Evolutionary conservation across 1,140 invertebrate species (phyloP).

Genomic region (Popillia japonica): DNA sequence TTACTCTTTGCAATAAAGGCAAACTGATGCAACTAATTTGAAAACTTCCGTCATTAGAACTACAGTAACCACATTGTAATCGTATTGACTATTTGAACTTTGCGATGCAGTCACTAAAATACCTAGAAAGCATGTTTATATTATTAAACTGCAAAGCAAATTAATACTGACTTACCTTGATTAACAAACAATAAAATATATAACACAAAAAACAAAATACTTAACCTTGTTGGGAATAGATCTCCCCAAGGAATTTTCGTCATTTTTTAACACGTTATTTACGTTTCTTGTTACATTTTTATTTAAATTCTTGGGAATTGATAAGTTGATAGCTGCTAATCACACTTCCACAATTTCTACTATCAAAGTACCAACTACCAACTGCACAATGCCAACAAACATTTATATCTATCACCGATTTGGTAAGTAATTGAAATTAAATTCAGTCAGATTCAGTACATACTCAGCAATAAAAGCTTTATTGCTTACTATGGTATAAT

Average conservation of each 20-base stretch:
- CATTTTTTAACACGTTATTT: constrained; percentile 22
- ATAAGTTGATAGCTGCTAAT: too few species aligned
- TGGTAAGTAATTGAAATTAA: too few species aligned
- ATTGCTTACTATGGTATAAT: too few species aligned
- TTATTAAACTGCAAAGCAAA: background rate
- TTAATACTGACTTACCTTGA: constrained; percentile 69
- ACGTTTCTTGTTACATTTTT: constrained; percentile 3
- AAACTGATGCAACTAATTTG: constrained; percentile 79
- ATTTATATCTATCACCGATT: too few species aligned
- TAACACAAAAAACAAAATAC: constrained; percentile 79
- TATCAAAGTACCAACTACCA: too few species aligned
- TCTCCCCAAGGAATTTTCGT: constrained; percentile 61
- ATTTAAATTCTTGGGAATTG: too few species aligned
- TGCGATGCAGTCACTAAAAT: constrained; percentile 92
- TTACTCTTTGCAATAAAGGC: constrained; percentile 78
- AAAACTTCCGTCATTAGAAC: constrained; percentile 88
- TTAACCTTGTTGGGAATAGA: constrained; percentile 82
- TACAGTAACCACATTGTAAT: constrained; percentile 87
- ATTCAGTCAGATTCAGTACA: too few species aligned
- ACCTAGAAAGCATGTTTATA: constrained; percentile 68
- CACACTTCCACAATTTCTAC: too few species aligned
- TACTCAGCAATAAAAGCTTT: too few species aligned
- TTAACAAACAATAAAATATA: constrained; percentile 86
- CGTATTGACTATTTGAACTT: constrained; percentile 79
- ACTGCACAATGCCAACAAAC: too few species aligned